Conservation (phyloP, 2,113 vertebrate species). For the Tiliqua scincoides region DNA sequence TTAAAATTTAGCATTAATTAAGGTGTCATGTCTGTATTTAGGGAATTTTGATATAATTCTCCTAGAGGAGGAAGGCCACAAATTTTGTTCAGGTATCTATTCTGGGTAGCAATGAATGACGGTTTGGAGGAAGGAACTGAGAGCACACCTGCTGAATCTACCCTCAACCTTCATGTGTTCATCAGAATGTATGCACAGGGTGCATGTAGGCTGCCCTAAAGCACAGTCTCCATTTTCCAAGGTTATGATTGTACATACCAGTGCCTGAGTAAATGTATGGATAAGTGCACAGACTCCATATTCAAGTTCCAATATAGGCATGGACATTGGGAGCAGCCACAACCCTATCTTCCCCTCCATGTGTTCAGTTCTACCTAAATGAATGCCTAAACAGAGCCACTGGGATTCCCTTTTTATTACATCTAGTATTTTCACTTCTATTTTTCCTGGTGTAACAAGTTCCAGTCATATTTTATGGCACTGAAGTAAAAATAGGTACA, state of each 20-base stretch:
- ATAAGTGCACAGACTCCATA: not conserved
- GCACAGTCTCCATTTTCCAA: too few relatives aligned
- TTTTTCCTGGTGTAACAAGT: not conserved
- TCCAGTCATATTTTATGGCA: not conserved
- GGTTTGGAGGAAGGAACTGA: not conserved
- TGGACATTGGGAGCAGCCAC: not conserved
- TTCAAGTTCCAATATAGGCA: not conserved
- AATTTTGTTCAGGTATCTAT: not conserved
- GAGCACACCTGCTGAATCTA: too few relatives aligned
- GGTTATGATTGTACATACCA: too few relatives aligned
- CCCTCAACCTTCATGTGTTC: not conserved
- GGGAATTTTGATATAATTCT: conserved; percentile 20
- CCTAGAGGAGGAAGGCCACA: not conserved
- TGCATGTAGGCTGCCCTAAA: too few relatives aligned
- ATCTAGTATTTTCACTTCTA: not conserved
- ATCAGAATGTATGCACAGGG: not conserved
- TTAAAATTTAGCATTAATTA: conserved; percentile 21
- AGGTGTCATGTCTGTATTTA: conserved; percentile 47
- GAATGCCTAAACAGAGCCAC: not conserved
- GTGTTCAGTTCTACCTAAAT: not conserved
- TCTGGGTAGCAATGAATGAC: not conserved
- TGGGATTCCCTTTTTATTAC: not conserved
- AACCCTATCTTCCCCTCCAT: too few relatives aligned
- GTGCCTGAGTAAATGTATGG: too few relatives aligned
- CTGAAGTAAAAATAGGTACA: too few relatives aligned